A percentile compares a stretch with the other conserved stretches of the same genome.
Conservation (phyloP, 64 coral and sea anemone genomes). For the Astreopora myriophthalma region DNA sequence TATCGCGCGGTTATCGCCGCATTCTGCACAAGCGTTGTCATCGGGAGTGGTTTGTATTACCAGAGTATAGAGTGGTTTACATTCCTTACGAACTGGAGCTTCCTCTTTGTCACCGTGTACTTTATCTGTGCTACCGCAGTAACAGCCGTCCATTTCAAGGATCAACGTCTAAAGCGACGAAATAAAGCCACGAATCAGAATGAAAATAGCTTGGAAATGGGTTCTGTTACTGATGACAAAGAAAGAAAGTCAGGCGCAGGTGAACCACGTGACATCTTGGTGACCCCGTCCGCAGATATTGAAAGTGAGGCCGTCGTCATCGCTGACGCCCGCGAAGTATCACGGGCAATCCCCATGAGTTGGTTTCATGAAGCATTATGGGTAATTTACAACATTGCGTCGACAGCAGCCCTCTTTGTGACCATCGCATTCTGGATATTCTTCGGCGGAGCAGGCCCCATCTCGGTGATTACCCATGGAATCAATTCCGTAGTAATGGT, state of each 20-base stretch:
- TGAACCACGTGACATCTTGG: background rate
- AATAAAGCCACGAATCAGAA: background rate
- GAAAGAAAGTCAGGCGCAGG: background rate
- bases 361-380: slow-evolving; percentile 37
- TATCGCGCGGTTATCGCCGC: slow-evolving; percentile 53
- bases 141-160: slow-evolving; percentile 6
- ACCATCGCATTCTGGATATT: slow-evolving; percentile 6
- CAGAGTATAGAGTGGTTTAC: slow-evolving; percentile 43
- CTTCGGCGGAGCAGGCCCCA: background rate
- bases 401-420: slow-evolving; percentile 15
- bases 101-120: slow-evolving; percentile 27
- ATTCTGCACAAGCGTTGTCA: slow-evolving; percentile 34
- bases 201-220: background rate
- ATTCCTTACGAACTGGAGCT: slow-evolving; percentile 55
- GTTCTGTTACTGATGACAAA: background rate
- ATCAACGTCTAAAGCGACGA: background rate
- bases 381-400: slow-evolving; percentile 47
- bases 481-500: slow-evolving; percentile 3
- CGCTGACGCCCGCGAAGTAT: background rate
- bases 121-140: slow-evolving; percentile 31
- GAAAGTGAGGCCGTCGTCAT: background rate
- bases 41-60: slow-evolving; percentile 53
- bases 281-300: background rate
- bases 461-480: slow-evolving; percentile 15
- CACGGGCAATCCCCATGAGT: background rate